Conservation (phyloP, 1,140 invertebrate genomes). For the Andricus grossulariae region DNA sequence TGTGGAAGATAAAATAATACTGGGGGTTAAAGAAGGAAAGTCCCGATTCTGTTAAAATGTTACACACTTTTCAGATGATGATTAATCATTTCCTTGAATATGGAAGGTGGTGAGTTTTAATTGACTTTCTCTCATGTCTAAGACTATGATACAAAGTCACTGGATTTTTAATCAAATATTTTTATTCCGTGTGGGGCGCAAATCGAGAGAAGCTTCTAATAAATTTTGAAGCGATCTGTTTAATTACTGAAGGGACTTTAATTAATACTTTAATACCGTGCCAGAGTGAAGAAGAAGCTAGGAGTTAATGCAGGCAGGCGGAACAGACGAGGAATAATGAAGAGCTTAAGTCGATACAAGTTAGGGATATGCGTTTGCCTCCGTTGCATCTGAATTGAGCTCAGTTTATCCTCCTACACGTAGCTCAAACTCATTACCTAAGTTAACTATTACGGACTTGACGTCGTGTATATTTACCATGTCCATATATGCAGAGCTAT, state of each 20-base stretch:
- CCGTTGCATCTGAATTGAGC: conserved; percentile 21
- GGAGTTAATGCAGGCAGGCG: conserved; percentile 4
- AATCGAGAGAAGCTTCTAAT: background rate
- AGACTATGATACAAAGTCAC: too few relatives aligned
- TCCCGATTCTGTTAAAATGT: too few relatives aligned
- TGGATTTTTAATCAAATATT: too few relatives aligned
- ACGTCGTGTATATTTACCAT: background rate
- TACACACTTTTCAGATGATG: too few relatives aligned
- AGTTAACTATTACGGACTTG: conserved; percentile 22
- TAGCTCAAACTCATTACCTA: conserved; percentile 28
- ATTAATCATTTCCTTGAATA: too few relatives aligned
- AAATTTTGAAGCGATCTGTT: background rate
- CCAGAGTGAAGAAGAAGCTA: background rate
- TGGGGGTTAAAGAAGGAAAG: too few relatives aligned
- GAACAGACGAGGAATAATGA: conserved; percentile 21
- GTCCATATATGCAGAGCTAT: background rate
- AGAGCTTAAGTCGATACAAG: conserved; percentile 29
- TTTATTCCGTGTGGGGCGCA: too few relatives aligned
- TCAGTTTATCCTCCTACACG: conserved; percentile 22
- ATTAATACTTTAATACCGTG: conserved; percentile 20
- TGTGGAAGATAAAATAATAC: too few relatives aligned
- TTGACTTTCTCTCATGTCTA: too few relatives aligned
- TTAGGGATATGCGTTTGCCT: conserved; percentile 18
- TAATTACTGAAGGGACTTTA: conserved; percentile 20
- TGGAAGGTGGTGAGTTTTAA: too few relatives aligned